These are phyloP conservation scores for Mus minutoides DNA, from an alignment of 2,797 vertebrate genomes.

Conservation along the genomic window DNA sequence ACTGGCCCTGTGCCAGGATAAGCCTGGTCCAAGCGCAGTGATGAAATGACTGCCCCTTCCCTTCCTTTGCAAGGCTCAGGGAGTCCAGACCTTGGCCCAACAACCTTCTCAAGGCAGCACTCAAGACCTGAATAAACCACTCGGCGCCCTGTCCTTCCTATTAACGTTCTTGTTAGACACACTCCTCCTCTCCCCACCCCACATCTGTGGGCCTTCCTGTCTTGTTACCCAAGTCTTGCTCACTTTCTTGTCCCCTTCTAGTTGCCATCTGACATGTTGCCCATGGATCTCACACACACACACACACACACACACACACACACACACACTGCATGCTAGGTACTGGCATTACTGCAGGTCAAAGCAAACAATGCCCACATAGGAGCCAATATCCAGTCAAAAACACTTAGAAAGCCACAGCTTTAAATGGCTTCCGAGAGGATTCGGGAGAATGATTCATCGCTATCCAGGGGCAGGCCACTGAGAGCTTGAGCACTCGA, in stretches of 20 bases:
- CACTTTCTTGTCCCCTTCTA: neutral
- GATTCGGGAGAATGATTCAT: neutral
- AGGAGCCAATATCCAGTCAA: neutral
- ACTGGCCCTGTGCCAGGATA: neutral
- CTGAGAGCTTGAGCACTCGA: neutral
- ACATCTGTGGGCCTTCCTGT: neutral
- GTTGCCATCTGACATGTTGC: neutral
- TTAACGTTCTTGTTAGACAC: neutral
- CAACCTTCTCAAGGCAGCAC: neutral
- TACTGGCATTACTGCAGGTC: neutral
- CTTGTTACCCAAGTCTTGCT: neutral
- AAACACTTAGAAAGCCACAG: neutral
- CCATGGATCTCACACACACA: neutral
- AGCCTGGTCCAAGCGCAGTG: neutral
- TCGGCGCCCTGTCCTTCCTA: too few species aligned
- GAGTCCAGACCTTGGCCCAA: too few species aligned
- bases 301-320: neutral
- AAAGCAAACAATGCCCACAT: neutral
- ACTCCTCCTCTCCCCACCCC: neutral
- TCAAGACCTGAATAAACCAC: neutral
- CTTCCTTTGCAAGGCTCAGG: neutral
- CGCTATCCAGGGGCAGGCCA: neutral
- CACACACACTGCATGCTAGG: neutral
- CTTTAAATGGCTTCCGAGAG: neutral
- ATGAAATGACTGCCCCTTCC: constrained; percentile 17